Evolutionary conservation across 2,888 invertebrate species (phyloP), one percentile per base, ranked within the genome.

Genomic region (Heteropelma amictum): DNA sequence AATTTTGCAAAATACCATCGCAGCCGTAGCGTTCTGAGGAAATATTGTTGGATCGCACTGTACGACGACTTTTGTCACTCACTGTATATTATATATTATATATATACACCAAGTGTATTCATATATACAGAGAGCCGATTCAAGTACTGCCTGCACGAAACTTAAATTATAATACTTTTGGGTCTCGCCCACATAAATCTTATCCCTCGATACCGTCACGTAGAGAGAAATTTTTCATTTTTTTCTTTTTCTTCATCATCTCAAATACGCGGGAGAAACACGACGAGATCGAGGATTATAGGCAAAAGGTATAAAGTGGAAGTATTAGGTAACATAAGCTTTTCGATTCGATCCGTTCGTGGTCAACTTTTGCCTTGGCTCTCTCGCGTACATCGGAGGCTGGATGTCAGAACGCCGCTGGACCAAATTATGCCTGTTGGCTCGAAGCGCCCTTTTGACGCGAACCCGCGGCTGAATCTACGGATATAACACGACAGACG

Each of bases 241-340:
- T 38, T 56, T 58, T 17, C 38, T 12, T 28, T 45, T 12, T 45
- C 58, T 47, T 12, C 23, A n/a, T 12, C 45, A n/a, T 26, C n/a
- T 21, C 21, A 38, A 38, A 33, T 35, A 49, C 38, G 47, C 28
- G 19, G 30, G 19, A 53, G 14, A 61, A 35, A 54, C 26, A 38
- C 53, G 56, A 35, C 33, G 47, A 54, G 53, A 35, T 54, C 19
- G 47, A 49, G 64, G 63, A 71, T 64, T 71, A 71, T 45, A 14
- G 45, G 33, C 47, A 53, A 61, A 67, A 49, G 45, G n/a, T n/a
- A n/a, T 67, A 71, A 75, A 70, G 60, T 67, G 56, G 71, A 61
- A 71, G 65, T 75, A 63, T 68, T 49, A 63, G 61, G 67, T 75
- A 75, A 71, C 63, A 56, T 51, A 67, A 71, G 67, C 56, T 58